These are phyloP conservation scores for Noctuana brunneofusca DNA, from an alignment of 2,888 invertebrate species.

Conservation along the genomic window DNA sequence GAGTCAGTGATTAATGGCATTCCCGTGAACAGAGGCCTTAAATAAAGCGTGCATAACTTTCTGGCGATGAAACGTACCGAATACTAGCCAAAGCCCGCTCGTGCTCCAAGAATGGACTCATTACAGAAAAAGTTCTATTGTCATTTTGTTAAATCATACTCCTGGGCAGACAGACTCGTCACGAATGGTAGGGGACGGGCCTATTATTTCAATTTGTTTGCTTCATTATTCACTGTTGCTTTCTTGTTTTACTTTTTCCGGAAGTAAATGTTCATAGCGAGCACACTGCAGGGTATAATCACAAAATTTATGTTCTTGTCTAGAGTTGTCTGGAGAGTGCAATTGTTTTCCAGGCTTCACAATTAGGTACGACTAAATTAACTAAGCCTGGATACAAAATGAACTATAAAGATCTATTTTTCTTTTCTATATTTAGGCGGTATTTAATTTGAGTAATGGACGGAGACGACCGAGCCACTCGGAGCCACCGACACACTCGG, in stretches of 20 bases:
- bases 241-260: conserved; percentile 37
- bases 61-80: conserved; percentile 35
- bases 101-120: conserved; percentile 25
- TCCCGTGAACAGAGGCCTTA: conserved; percentile 49
- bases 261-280: conserved; percentile 31
- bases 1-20: conserved; percentile 67
- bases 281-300: conserved; percentile 8
- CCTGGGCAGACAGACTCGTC: conserved; percentile 11
- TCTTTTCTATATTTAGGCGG: conserved; percentile 7
- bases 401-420: no score
- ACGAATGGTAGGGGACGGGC: conserved; percentile 30
- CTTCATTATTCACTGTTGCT: conserved; percentile 32
- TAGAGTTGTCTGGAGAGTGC: conserved; percentile 21
- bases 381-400: neutral
- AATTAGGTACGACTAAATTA: conserved; percentile 12
- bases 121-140: conserved; percentile 31
- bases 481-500: no score
- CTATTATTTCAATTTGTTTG: conserved; percentile 34
- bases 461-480: no score
- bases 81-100: conserved; percentile 9
- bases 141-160: conserved; percentile 30
- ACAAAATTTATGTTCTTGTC: conserved; percentile 17
- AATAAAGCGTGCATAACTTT: conserved; percentile 37
- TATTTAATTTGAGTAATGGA: conserved; percentile 25
- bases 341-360: conserved; percentile 17